Evolutionary conservation across 2,113 vertebrate genomes (phyloP).

Genomic region (Hippoglossus stenolepis): DNA sequence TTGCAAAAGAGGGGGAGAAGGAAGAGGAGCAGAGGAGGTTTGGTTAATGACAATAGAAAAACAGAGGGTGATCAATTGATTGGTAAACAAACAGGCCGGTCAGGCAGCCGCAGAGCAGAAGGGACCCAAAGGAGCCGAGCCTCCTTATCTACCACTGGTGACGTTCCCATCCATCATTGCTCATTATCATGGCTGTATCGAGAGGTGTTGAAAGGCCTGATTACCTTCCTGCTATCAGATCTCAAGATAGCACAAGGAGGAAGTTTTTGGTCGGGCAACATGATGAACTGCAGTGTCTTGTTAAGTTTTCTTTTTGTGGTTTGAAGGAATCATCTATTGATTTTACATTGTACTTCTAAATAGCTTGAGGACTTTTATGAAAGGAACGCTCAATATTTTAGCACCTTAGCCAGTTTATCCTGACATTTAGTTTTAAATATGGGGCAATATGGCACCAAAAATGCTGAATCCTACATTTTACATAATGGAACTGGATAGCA

Average conservation of each 20-base stretch:
- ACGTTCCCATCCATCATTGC: conserved; percentile 70
- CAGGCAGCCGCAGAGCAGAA: conserved; percentile 41
- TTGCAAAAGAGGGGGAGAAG: conserved; percentile 29
- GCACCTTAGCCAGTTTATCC: too few relatives aligned
- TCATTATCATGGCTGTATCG: conserved; percentile 65
- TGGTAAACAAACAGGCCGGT: conserved; percentile 74
- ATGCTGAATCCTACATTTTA: too few relatives aligned
- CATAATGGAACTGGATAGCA: too few relatives aligned
- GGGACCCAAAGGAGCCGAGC: conserved; percentile 22
- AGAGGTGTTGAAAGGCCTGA: conserved; percentile 22
- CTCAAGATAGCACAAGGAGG: neutral
- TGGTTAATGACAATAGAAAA: conserved; percentile 77
- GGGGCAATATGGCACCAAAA: too few relatives aligned
- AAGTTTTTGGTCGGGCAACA: neutral
- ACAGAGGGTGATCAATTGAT: conserved; percentile 76
- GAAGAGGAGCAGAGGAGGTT: conserved; percentile 53
- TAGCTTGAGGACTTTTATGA: too few relatives aligned
- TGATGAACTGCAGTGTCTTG: neutral
- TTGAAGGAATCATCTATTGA: too few relatives aligned
- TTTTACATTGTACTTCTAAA: too few relatives aligned
- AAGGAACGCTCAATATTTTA: too few relatives aligned
- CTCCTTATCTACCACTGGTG: conserved; percentile 69
- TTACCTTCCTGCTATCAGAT: conserved; percentile 21
- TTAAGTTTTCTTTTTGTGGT: neutral
- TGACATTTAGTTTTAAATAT: too few relatives aligned